phyloP scores from a whole-genome alignment of 1,140 invertebrate species.

The Hesperophylax magnus region DNA sequence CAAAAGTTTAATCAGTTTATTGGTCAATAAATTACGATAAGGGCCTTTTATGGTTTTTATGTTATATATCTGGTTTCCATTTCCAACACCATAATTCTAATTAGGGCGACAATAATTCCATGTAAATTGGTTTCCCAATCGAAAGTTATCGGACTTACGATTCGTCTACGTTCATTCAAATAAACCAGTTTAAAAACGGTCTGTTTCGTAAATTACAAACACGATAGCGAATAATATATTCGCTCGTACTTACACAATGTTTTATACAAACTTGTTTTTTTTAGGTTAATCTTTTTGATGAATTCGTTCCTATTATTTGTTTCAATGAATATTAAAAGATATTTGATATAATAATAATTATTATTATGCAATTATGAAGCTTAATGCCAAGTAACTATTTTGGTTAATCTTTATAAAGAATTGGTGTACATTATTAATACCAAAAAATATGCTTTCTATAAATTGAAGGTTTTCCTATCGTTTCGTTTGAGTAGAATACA shows the following conservation, averaged over 20 bases:
- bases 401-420: too few species aligned
- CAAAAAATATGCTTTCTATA: too few species aligned
- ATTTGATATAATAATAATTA: not conserved
- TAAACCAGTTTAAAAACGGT: not conserved
- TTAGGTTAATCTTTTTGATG: conserved; percentile 24
- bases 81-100: too few species aligned
- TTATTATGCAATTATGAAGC: too few species aligned
- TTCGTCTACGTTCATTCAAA: not conserved
- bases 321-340: not conserved
- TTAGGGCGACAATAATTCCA: not conserved
- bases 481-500: too few species aligned
- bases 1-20: not conserved
- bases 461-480: too few species aligned
- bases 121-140: not conserved
- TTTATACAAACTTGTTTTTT: conserved; percentile 29
- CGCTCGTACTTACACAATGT: conserved; percentile 16
- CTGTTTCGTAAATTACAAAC: not conserved
- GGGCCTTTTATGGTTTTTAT: not conserved
- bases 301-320: conserved; percentile 2
- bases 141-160: not conserved
- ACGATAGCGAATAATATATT: not conserved
- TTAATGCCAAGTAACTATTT: too few species aligned
- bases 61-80: not conserved
- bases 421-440: too few species aligned
- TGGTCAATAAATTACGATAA: not conserved